Percentiles rank a stretch among this genome's conserved stretches.
phyloP scores from a whole-genome alignment of 2,113 vertebrate genomes.

The Aegypius monachus region DNA sequence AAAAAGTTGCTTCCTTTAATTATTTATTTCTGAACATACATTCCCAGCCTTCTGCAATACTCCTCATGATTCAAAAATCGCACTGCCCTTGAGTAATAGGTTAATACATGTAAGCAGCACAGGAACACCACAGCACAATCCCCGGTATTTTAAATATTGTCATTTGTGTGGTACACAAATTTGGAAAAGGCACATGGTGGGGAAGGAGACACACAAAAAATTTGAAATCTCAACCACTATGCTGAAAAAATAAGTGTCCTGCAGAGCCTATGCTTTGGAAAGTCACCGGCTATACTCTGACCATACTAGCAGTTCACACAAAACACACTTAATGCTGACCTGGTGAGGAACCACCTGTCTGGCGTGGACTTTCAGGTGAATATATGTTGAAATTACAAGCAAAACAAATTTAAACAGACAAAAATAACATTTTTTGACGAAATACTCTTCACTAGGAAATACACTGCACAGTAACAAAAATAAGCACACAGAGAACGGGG shows the following conservation, averaged over 20 bases:
- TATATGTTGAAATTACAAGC: constrained; percentile 32
- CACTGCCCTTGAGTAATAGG: background rate
- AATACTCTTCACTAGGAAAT: background rate
- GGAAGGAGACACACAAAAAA: background rate
- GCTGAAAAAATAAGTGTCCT: background rate
- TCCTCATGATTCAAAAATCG: background rate
- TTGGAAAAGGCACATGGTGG: background rate
- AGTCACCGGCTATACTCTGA: constrained; percentile 9
- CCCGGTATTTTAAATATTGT: constrained; percentile 8
- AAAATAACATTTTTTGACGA: background rate
- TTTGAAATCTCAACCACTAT: background rate
- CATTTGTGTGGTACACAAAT: background rate
- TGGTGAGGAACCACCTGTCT: background rate
- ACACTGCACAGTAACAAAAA: background rate
- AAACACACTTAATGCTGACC: background rate
- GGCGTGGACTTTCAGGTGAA: constrained; percentile 27
- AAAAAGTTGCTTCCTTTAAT: background rate
- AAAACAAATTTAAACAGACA: constrained; percentile 33
- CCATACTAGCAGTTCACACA: background rate
- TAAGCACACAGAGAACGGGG: background rate
- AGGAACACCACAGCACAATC: background rate
- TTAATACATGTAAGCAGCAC: background rate
- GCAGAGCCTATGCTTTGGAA: background rate
- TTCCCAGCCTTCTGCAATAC: background rate
- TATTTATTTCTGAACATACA: background rate